Base-by-base conservation (phyloP, 2,888 invertebrate genomes). In the Scaptomyza polygonia region DNA sequence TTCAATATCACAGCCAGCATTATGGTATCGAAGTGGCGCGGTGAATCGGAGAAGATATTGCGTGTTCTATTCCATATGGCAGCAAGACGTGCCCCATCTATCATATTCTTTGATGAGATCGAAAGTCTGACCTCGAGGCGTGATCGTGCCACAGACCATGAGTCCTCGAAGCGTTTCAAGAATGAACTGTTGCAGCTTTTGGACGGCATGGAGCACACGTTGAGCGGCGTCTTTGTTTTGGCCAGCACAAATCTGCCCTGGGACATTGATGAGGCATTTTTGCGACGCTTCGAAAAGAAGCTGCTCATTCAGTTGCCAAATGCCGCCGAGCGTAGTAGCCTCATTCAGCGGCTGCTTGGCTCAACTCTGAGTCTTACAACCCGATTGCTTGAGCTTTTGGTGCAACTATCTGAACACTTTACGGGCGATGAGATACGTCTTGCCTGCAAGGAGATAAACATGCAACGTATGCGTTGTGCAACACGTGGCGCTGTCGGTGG, bases 21-120 rank as follows among this genome's bases (percentile, higher is more conserved):
- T 3, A 94, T 98, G 43, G 94, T 98, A n/a, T 97, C 97, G 86
- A 99, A 99, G 92, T 98, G 98, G 98, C 93, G 98, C 30, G 98
- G 98, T 0, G 98, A 99, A 81, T 98, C 98, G 0, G 98, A 98
- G 92, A 98, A 98, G 92, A 95, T 97, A 79, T 93, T 98, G 43
- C 95, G 97, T 0, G 95, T 97, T 0, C 92, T 98, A 44, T 98
- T 98, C 91, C 97, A 98, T 78, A 93, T 97, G 91, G 98, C 98
- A 0, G 93, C 95, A 36, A 94, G 95, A 89, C 95, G 96, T 88
- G 95, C 97, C 0, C 98, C 98, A 0, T 96, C 97, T 0, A 96
- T 97, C 9, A 96, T 98, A 82, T 98, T 98, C 91, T 94, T 98
- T 49, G 98, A 98, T 89, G 98, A 98, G 92, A 93, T 98, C 62